Evolutionary conservation across 2,888 invertebrate genomes (phyloP).

Genomic region (Caenorhabditis japonica): DNA sequence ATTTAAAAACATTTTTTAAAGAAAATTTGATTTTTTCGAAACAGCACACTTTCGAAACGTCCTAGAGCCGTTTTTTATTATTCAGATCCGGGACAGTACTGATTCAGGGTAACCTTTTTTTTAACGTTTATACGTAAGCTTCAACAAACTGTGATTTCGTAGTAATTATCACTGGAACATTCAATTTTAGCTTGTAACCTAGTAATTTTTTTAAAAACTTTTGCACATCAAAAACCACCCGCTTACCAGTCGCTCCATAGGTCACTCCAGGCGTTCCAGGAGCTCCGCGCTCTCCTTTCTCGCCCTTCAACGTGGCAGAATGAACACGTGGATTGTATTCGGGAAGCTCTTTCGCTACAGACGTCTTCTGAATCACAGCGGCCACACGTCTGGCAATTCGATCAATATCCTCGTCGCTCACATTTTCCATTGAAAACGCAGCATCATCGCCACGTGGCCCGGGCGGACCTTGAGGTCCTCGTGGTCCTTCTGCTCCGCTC

Average conservation of each 20-base stretch:
- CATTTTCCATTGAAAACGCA: conserved; percentile 57
- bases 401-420: conserved; percentile 71
- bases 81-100: no score
- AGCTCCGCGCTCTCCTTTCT: conserved; percentile 60
- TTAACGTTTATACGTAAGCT: no score
- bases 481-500: conserved; percentile 21
- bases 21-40: no score
- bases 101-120: no score
- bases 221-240: no score
- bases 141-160: no score
- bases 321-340: conserved; percentile 62
- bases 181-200: no score
- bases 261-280: conserved; percentile 58
- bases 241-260: neutral
- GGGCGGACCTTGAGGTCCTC: conserved; percentile 53
- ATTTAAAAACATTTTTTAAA: no score
- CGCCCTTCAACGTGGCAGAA: conserved; percentile 47
- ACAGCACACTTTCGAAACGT: no score
- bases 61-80: no score
- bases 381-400: conserved; percentile 63
- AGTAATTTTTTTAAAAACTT: no score
- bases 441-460: conserved; percentile 58
- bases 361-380: conserved; percentile 12
- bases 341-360: conserved; percentile 49
- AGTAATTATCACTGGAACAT: no score